Evolutionary conservation across 2,888 invertebrate genomes (phyloP).

Genomic region (Reticulitermes lucifugus): DNA sequence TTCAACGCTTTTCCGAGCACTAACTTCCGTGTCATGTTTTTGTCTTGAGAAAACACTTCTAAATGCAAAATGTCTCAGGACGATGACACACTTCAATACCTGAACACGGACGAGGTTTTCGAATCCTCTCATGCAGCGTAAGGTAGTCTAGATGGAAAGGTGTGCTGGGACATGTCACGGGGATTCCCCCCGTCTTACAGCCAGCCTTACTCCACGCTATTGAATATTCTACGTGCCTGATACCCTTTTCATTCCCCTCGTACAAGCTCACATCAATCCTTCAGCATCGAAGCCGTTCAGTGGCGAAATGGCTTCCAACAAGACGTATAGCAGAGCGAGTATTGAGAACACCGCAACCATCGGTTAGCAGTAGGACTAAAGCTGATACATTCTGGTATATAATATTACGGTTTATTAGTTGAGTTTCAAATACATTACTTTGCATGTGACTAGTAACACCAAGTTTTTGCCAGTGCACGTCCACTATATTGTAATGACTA

Average conservation of each 20-base stretch:
- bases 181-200: neutral
- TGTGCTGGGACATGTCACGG: neutral
- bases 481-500: no score
- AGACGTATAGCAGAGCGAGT: neutral
- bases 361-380: no score
- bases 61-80: no score
- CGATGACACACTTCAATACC: neutral
- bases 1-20: neutral
- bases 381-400: no score
- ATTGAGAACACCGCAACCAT: neutral
- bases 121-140: neutral
- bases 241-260: constrained; percentile 29
- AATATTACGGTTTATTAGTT: no score
- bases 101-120: neutral
- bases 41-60: no score
- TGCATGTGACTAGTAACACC: no score
- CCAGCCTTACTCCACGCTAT: constrained; percentile 17
- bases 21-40: neutral
- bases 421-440: no score
- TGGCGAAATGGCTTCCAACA: neutral
- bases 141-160: neutral
- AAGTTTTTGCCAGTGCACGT: no score
- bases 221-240: constrained; percentile 40
- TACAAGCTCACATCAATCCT: constrained; percentile 7
- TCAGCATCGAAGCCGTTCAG: neutral